Conservation (phyloP, 2,113 vertebrate species). For the Pterocles burchelli region DNA sequence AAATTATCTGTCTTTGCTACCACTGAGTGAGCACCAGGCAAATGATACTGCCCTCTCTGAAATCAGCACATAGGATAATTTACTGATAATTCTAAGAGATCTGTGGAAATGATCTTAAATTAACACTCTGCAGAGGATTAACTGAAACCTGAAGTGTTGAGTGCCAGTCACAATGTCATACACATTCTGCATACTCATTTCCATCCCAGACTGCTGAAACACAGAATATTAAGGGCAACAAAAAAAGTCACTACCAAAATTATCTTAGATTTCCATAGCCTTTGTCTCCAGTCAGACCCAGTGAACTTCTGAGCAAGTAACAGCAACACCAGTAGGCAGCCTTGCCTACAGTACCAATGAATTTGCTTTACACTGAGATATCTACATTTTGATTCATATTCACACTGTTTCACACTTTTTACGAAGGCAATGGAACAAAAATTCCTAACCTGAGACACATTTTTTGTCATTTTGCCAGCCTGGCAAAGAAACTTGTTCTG, state of each 20-base stretch:
- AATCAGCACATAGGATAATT: background rate
- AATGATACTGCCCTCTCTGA: background rate
- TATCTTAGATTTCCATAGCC: background rate
- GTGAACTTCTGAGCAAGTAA: background rate
- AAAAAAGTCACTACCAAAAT: background rate
- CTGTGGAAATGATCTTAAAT: background rate
- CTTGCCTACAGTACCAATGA: background rate
- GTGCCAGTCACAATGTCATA: rapidly evolving
- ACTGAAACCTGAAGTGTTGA: background rate
- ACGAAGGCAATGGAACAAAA: background rate
- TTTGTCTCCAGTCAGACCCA: background rate
- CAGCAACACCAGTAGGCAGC: background rate
- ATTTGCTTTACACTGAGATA: background rate
- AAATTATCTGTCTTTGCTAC: background rate
- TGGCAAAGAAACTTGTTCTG: background rate
- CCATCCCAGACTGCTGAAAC: background rate
- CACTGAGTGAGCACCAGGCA: background rate
- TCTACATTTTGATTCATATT: background rate
- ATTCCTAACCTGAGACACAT: background rate
- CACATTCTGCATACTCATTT: rapidly evolving
- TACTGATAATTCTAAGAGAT: background rate
- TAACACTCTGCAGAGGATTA: background rate
- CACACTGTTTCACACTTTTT: background rate
- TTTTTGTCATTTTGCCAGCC: background rate
- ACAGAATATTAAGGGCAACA: background rate